These are phyloP conservation scores for Acrobasis repandana DNA, from an alignment of 2,888 invertebrate genomes.

Conservation along the genomic window DNA sequence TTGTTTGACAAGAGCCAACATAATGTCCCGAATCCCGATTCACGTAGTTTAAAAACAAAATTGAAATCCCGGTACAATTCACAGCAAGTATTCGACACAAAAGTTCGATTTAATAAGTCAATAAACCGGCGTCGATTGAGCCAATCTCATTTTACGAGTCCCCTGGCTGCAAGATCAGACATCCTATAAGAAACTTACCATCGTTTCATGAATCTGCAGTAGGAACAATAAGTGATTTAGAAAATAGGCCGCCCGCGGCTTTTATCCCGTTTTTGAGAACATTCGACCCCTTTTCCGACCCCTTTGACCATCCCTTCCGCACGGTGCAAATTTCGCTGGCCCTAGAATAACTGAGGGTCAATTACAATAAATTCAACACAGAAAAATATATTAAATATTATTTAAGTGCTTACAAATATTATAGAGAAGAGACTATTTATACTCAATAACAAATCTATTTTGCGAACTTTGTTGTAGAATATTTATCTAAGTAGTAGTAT, in stretches of 20 bases:
- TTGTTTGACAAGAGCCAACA: not conserved
- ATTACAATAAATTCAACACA: not conserved
- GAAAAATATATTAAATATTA: not conserved
- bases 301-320: slow-evolving; percentile 35
- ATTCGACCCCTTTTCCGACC: slow-evolving; percentile 42
- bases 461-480: too few species aligned
- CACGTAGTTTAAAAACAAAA: slow-evolving; percentile 42
- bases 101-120: slow-evolving; percentile 77
- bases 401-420: not conserved
- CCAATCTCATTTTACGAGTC: slow-evolving; percentile 77
- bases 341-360: not conserved
- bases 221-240: slow-evolving; percentile 41
- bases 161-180: slow-evolving; percentile 65
- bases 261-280: slow-evolving; percentile 46
- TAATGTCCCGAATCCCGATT: not conserved
- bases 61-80: slow-evolving; percentile 49
- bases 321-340: slow-evolving; percentile 3
- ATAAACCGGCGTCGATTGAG: slow-evolving; percentile 72
- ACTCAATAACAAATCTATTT: too few species aligned
- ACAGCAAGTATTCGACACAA: slow-evolving; percentile 56
- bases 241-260: slow-evolving; percentile 47
- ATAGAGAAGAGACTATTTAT: too few species aligned
- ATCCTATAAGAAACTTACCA: slow-evolving; percentile 56
- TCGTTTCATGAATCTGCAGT: slow-evolving; percentile 39
- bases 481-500: too few species aligned